These are phyloP conservation scores for Psilanteris sp. DNA, from an alignment of 1,140 invertebrate genomes.

Conservation along the genomic window DNA sequence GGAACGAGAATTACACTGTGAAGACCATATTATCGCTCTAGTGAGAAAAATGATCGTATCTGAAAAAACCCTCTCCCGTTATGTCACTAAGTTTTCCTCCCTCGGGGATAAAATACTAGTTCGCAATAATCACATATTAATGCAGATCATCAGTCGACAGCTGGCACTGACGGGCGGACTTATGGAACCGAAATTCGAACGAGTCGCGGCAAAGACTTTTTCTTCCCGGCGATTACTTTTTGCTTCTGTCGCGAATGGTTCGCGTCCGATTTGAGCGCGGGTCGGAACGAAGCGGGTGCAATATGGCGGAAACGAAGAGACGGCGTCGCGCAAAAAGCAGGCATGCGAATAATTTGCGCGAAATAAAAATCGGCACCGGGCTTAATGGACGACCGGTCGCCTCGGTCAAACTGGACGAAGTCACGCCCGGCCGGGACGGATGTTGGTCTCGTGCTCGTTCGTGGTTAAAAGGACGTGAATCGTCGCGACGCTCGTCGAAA, in stretches of 20 bases:
- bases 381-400: slow-evolving; percentile 29
- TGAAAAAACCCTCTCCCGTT: too few species aligned
- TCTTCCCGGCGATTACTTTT: background rate
- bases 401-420: slow-evolving; percentile 38
- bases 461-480: slow-evolving; percentile 53
- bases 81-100: too few species aligned
- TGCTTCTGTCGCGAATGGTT: slow-evolving; percentile 13
- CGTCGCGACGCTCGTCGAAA: slow-evolving; percentile 55
- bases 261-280: slow-evolving; percentile 7
- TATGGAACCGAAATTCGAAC: too few species aligned
- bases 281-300: slow-evolving; percentile 13
- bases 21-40: too few species aligned
- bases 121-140: too few species aligned
- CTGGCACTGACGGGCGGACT: too few species aligned
- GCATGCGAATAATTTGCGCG: slow-evolving; percentile 43
- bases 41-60: too few species aligned
- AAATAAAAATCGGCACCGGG: slow-evolving; percentile 33
- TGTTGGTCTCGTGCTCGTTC: slow-evolving; percentile 18
- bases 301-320: slow-evolving; percentile 31
- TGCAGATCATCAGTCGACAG: too few species aligned
- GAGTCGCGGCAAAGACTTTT: too few species aligned
- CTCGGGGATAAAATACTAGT: too few species aligned
- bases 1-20: too few species aligned
- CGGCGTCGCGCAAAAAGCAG: slow-evolving; percentile 18
- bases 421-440: slow-evolving; percentile 36